Conservation (phyloP, 2,888 invertebrate genomes). For the Crossocerus cetratus region DNA sequence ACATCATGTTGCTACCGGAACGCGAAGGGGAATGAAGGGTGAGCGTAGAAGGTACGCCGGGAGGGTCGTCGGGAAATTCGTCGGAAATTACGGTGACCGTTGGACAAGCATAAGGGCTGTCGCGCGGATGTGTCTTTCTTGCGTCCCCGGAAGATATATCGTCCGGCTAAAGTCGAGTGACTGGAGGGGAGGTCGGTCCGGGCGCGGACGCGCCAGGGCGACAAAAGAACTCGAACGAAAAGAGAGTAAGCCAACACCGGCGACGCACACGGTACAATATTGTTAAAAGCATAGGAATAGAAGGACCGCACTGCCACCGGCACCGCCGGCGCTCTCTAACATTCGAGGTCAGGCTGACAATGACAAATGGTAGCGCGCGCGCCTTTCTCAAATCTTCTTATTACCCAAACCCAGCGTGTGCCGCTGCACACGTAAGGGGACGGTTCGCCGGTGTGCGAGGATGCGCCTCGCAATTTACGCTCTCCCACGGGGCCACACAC, state of each 20-base stretch:
- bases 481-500: slow-evolving; percentile 26
- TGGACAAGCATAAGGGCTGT: neutral
- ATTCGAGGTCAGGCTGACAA: slow-evolving; percentile 66
- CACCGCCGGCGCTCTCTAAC: slow-evolving; percentile 36
- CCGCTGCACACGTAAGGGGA: too few species aligned
- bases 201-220: slow-evolving; percentile 24
- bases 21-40: too few species aligned
- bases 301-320: slow-evolving; percentile 30
- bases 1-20: too few species aligned
- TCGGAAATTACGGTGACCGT: slow-evolving; percentile 28
- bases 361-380: slow-evolving; percentile 68
- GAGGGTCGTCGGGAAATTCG: slow-evolving; percentile 22
- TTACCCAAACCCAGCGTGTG: slow-evolving; percentile 41
- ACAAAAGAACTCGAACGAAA: slow-evolving; percentile 53
- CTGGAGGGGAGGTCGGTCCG: slow-evolving; percentile 45
- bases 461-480: slow-evolving; percentile 55
- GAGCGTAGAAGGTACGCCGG: neutral
- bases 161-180: slow-evolving; percentile 53
- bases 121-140: slow-evolving; percentile 36
- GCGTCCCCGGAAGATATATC: slow-evolving; percentile 59
- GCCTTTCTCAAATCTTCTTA: slow-evolving; percentile 72
- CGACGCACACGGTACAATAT: slow-evolving; percentile 64
- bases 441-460: slow-evolving; percentile 46
- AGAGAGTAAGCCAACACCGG: slow-evolving; percentile 46
- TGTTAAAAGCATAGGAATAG: slow-evolving; percentile 70